Evolutionary conservation across 2,797 vertebrate genomes (phyloP).

Genomic region (Xerus rutilus): DNA sequence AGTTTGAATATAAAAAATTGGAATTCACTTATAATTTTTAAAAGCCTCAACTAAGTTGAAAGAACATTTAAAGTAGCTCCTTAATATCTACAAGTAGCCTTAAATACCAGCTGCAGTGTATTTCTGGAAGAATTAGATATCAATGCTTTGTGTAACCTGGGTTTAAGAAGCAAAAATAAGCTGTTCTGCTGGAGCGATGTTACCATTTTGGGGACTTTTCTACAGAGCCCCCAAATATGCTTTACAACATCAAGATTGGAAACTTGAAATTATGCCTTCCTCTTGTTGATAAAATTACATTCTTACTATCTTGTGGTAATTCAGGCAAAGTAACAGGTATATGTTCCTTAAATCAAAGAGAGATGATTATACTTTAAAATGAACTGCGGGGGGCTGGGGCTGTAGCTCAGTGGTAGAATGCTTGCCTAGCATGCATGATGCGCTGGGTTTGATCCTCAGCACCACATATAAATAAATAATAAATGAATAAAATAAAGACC

Average conservation of each 20-base stretch:
- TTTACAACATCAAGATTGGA: not conserved
- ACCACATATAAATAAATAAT: no score
- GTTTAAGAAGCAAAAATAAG: not conserved
- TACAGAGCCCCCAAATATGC: not conserved
- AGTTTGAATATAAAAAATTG: not conserved
- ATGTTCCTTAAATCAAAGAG: not conserved
- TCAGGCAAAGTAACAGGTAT: not conserved
- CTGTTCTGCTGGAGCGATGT: not conserved
- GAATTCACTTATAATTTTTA: not conserved
- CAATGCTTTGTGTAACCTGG: not conserved
- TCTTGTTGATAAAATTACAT: constrained; percentile 27
- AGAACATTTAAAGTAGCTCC: constrained; percentile 23
- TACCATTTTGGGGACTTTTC: not conserved
- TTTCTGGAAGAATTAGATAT: constrained; percentile 47
- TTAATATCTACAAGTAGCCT: not conserved
- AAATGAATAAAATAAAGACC: no score
- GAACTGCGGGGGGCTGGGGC: not conserved
- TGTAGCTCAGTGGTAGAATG: no score
- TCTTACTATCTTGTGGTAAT: not conserved
- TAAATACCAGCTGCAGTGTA: not conserved
- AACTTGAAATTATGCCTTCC: not conserved
- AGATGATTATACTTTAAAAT: not conserved
- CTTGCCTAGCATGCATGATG: no score
- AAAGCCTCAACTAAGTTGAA: not conserved
- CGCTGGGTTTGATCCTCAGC: no score